Evolutionary conservation across 2,113 vertebrate genomes (phyloP).

Genomic region (Ageneiosus marmoratus): DNA sequence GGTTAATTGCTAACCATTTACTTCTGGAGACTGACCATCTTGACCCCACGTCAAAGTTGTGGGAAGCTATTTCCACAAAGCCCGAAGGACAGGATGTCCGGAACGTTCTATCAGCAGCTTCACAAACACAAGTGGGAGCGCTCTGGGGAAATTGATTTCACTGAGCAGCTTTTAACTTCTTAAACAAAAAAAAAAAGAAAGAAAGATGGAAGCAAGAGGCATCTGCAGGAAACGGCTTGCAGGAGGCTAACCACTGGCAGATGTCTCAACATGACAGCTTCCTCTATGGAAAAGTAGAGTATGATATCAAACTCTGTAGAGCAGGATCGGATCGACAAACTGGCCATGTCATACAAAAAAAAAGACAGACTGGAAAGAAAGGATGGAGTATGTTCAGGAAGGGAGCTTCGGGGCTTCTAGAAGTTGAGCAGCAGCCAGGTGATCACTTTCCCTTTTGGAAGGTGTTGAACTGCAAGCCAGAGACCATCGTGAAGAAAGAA

Average conservation of each 20-base stretch:
- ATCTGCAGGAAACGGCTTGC: slow-evolving; percentile 39
- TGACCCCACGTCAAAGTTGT: slow-evolving; percentile 22
- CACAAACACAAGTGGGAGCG: slow-evolving; percentile 62
- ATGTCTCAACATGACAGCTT: slow-evolving; percentile 37
- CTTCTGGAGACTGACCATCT: slow-evolving; percentile 14
- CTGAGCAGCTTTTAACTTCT: slow-evolving; percentile 54
- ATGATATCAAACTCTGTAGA: neutral
- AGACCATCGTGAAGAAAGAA: neutral
- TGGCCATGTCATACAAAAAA: neutral
- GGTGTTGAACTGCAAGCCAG: neutral
- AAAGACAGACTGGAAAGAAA: slow-evolving; percentile 57
- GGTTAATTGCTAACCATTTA: neutral
- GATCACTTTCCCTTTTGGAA: neutral
- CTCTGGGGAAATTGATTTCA: slow-evolving; percentile 54
- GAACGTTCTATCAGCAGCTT: slow-evolving; percentile 68
- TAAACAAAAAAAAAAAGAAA: slow-evolving; percentile 5
- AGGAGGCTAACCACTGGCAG: slow-evolving; percentile 25
- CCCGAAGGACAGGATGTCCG: slow-evolving; percentile 65
- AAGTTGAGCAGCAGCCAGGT: neutral
- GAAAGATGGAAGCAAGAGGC: neutral
- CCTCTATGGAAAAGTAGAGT: slow-evolving; percentile 17
- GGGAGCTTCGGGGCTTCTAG: neutral
- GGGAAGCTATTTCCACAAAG: slow-evolving; percentile 49
- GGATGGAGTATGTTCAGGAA: slow-evolving; percentile 24
- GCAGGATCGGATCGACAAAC: neutral